phyloP scores from a whole-genome alignment of 30 jellyfish, hydroid and myxozoan species.

The Pelagia noctiluca region DNA sequence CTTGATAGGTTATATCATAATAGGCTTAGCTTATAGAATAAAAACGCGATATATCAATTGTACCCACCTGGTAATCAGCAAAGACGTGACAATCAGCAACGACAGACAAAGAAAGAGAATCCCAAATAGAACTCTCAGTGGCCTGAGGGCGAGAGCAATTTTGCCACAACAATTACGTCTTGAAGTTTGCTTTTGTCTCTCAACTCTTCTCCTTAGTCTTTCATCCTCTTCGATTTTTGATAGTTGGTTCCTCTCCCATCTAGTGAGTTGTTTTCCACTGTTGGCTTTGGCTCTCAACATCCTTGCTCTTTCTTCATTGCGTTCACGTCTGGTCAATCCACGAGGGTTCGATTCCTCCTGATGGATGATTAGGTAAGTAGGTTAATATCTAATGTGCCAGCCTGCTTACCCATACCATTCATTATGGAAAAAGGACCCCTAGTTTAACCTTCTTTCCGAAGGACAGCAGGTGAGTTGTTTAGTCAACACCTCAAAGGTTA shows the following conservation, averaged over 20 bases:
- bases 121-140: constrained; percentile 86
- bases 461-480: too few species aligned
- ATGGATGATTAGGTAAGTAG: too few species aligned
- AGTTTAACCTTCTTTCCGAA: too few species aligned
- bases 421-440: too few species aligned
- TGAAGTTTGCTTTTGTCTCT: constrained; percentile 53
- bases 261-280: constrained; percentile 83
- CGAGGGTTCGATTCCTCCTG: constrained; percentile 50
- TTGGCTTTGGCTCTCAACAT: constrained; percentile 88
- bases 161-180: constrained; percentile 63
- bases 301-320: constrained; percentile 83
- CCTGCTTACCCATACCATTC: too few species aligned
- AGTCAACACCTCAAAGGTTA: too few species aligned
- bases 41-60: neutral
- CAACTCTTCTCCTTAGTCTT: constrained; percentile 79
- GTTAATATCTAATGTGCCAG: too few species aligned
- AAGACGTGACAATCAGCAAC: constrained; percentile 74
- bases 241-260: constrained; percentile 89
- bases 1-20: too few species aligned
- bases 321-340: constrained; percentile 78
- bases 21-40: too few species aligned
- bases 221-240: constrained; percentile 88
- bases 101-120: constrained; percentile 60
- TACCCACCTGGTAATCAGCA: constrained; percentile 77
- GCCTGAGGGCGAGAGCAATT: constrained; percentile 61